Base-by-base conservation (phyloP, 2,888 invertebrate species). In the Epistrophella euchroma region DNA sequence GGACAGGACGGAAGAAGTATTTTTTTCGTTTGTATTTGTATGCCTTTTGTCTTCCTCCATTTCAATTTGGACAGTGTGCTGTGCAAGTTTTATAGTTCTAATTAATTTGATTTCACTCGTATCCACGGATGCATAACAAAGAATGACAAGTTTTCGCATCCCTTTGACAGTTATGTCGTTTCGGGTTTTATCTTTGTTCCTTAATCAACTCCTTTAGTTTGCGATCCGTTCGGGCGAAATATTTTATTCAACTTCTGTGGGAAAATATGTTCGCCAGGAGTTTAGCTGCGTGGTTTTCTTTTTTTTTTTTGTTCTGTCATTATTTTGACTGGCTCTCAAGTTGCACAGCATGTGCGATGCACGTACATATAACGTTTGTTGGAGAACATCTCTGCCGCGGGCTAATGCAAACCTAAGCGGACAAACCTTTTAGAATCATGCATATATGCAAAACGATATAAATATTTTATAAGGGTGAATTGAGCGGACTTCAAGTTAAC, bases 81-180 rank as follows among this genome's bases (percentile, higher is more conserved):
- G n/a, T n/a, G 60, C 77, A 82, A 72, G 77, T 82, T 78, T 83
- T 83, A 73, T 77, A 68, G 77, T 43, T 73, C 78, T 83, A 83
- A 83, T 83, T 83, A 83, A 78, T 83, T 83, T 83, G 78, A 78
- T 73, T 83, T 60, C 55, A 52, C 68, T 83, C 68, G 73, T 55
- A 78, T 83, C 55, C 77, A 78, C 37, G 60, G 82, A 78, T 83
- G 82, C 82, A 83, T 77, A 83, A 78, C 82, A 83, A 73, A 83
- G 72, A 83, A 73, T 83, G 73, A 83, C 78, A 83, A 78, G 37
- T 74, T 82, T 77, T 64, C 74, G 74, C 73, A 73, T 78, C 78
- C 83, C 83, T 83, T 83, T 83, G 83, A 83, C 74, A 78, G 78
- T 70, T 68, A 78, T 78, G 74, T 73, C 73, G 72, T 83, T 83